Evolutionary conservation across 1,140 invertebrate genomes (phyloP).

Genomic region (Procambarus clarkii): DNA sequence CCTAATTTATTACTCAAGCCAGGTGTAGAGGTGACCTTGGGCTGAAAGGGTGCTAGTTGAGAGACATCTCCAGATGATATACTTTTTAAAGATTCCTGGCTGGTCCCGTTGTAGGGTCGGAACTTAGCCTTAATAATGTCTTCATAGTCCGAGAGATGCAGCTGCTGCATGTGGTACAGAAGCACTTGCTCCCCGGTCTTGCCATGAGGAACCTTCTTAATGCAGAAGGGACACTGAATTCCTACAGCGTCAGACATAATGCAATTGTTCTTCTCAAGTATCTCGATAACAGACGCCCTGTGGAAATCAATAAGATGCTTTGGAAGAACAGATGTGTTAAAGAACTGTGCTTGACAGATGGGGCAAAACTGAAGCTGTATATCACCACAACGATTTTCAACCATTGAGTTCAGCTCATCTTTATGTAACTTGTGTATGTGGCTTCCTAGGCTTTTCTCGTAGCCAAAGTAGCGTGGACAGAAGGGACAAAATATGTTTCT

Average conservation of each 20-base stretch:
- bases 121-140: slow-evolving; percentile 59
- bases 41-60: slow-evolving; percentile 33
- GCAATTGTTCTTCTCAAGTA: slow-evolving; percentile 64
- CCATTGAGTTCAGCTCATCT: slow-evolving; percentile 63
- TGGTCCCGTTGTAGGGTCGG: slow-evolving; percentile 41
- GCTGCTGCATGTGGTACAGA: slow-evolving; percentile 68
- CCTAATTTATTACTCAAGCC: slow-evolving; percentile 66
- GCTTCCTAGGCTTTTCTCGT: slow-evolving; percentile 63
- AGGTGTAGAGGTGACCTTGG: slow-evolving; percentile 63
- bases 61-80: slow-evolving; percentile 23
- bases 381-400: slow-evolving; percentile 44
- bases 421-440: slow-evolving; percentile 68
- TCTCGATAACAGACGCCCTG: slow-evolving; percentile 64
- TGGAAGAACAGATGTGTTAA: slow-evolving; percentile 65
- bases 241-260: slow-evolving; percentile 55
- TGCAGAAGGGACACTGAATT: slow-evolving; percentile 70
- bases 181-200: slow-evolving; percentile 68
- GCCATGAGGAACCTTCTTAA: slow-evolving; percentile 64
- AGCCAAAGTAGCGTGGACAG: slow-evolving; percentile 67
- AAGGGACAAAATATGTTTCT: slow-evolving; percentile 71
- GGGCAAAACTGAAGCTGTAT: slow-evolving; percentile 66
- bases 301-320: slow-evolving; percentile 71
- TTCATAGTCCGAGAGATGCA: slow-evolving; percentile 57
- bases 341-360: slow-evolving; percentile 69
- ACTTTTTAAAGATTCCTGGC: slow-evolving; percentile 28